phyloP scores from a whole-genome alignment of 2,113 vertebrate genomes.

The Dasyornis broadbenti region DNA sequence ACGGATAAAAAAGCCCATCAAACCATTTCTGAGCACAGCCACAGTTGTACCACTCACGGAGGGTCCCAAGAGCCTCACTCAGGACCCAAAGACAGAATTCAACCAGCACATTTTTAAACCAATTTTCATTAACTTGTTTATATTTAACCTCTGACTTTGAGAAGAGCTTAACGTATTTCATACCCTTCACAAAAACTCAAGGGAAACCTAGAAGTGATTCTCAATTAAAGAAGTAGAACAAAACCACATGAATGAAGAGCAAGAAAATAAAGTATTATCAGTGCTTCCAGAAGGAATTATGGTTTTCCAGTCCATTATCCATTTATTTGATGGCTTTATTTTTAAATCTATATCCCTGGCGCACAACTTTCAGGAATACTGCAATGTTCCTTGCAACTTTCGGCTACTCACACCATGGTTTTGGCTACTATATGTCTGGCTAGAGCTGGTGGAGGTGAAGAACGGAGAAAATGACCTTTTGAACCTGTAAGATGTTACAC shows the following conservation, averaged over 20 bases:
- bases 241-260: background rate
- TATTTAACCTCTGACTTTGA: background rate
- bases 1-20: background rate
- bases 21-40: background rate
- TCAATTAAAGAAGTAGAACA: background rate
- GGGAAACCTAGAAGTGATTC: background rate
- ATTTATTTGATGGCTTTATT: background rate
- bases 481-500: background rate
- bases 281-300: background rate
- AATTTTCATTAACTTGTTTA: background rate
- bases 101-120: background rate
- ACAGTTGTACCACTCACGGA: background rate
- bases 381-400: background rate
- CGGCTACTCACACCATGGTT: background rate
- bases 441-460: background rate
- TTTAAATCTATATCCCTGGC: background rate
- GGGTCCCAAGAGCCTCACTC: background rate
- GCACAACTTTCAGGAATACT: background rate
- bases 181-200: background rate
- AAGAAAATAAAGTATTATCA: background rate
- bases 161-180: background rate
- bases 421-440: background rate
- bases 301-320: background rate
- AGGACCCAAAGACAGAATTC: background rate
- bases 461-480: background rate